phyloP scores from a whole-genome alignment of 2,797 vertebrate species.

The Hemitrygon akajei region DNA sequence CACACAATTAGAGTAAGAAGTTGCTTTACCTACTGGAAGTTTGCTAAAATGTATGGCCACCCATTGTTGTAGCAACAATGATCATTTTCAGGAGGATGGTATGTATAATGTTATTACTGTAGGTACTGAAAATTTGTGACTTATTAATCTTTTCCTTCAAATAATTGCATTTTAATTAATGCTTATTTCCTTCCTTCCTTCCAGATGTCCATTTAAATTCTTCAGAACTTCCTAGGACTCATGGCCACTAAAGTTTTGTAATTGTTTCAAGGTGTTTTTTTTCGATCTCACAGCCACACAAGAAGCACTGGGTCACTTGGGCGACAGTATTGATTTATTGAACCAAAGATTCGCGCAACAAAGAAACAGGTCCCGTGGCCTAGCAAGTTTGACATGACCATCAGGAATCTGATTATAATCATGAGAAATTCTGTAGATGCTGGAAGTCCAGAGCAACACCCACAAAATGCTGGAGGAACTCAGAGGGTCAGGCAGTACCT shows the following conservation, averaged over 20 bases:
- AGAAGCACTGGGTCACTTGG: neutral
- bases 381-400: too few species aligned
- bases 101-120: neutral
- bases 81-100: neutral
- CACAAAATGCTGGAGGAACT: too few species aligned
- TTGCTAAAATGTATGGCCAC: neutral
- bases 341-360: too few species aligned
- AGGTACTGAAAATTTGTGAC: neutral
- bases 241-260: neutral
- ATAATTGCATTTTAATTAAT: conserved; percentile 14
- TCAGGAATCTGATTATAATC: too few species aligned
- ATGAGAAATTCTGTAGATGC: too few species aligned
- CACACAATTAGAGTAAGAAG: neutral
- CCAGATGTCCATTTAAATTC: neutral
- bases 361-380: too few species aligned
- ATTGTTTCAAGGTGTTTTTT: conserved; percentile 17
- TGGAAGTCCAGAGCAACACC: too few species aligned
- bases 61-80: neutral
- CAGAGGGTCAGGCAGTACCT: too few species aligned
- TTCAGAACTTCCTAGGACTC: neutral
- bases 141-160: neutral
- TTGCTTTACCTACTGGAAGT: neutral
- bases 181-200: neutral
- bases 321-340: neutral
- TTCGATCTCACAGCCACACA: neutral